Evolutionary conservation across 2,888 invertebrate genomes (phyloP), one percentile per base, ranked within the genome.

Genomic region (Chrysodeixis includens): DNA sequence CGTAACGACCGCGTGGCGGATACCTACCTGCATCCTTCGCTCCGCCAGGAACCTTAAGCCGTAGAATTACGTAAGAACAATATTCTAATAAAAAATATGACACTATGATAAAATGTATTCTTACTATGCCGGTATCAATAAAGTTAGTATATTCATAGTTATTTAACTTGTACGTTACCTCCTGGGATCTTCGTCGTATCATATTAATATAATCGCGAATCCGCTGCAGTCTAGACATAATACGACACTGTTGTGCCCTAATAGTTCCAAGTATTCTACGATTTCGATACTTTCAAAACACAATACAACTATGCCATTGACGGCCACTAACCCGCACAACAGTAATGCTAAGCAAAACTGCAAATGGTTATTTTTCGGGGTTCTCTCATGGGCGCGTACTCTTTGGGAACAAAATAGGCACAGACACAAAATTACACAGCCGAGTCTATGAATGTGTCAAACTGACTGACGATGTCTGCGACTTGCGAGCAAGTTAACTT

Each of bases 1-100:
- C 91, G 92, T 92, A 92, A 92, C 86, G 74, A 84, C 87, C 88
- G 85, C 90, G 86, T 89, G 89, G 86, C 84, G 69, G 83, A 73
- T 66, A 66, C 62, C 49, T 66, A 66, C 62, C 49, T 55, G 32
- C 52, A 58, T 61, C 71, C 71, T 61, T 69, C 56, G 60, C 72
- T 68, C 62, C 60, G 60, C 52, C 74, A 66, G 57, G 74, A 79
- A 71, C 67, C 74, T 72, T 70, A 68, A 49, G 67, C 52, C 69
- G 70, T 60, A 69, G 63, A 77, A 84, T 85, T 86, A 83, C 80
- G 77, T 84, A 87, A 85, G 62, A 30, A 51, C 20, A 62, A 69
- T 62, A 71, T 68, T 76, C 68, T 62, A 68, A 63, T 68, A 56
- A 76, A 76, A 69, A 77, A 71, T 74, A 74, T 74, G 64, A 62